A percentile compares a stretch with the other conserved stretches of the same genome.
Evolutionary conservation across 2,888 invertebrate species (phyloP).

Genomic region (Perizoma flavofasciatum): DNA sequence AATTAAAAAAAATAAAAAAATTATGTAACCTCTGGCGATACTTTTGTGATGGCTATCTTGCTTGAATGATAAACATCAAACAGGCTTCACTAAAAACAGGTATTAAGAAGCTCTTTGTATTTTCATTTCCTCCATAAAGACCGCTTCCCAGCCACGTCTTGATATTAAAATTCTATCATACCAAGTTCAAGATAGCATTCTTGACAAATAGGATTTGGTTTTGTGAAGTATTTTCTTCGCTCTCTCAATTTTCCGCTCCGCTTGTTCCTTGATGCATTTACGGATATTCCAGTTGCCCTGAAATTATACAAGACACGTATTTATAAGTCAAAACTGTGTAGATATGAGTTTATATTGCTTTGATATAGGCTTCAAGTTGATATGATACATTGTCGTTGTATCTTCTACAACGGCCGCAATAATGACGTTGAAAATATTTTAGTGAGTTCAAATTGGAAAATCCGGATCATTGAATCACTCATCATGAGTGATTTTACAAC

Average conservation of each 20-base stretch:
- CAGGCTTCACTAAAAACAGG: neutral
- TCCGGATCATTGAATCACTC: neutral
- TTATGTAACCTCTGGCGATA: too few species aligned
- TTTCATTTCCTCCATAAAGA: constrained; percentile 1
- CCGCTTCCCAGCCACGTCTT: constrained; percentile 7
- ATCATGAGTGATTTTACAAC: too few species aligned
- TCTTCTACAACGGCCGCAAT: constrained; percentile 1
- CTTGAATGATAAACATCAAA: too few species aligned
- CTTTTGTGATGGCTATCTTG: too few species aligned
- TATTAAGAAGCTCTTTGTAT: neutral
- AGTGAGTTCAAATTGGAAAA: constrained; percentile 12
- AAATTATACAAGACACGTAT: constrained; percentile 30
- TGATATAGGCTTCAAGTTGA: constrained; percentile 1
- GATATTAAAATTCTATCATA: constrained; percentile 20
- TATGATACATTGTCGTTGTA: neutral
- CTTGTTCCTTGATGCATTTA: constrained; percentile 32
- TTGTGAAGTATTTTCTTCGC: constrained; percentile 20
- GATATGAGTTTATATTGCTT: constrained; percentile 3
- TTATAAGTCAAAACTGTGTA: constrained; percentile 14
- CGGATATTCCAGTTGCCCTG: constrained; percentile 25
- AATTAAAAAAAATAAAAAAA: too few species aligned
- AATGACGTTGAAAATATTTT: constrained; percentile 19
- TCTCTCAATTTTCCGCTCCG: constrained; percentile 36
- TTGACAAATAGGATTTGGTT: constrained; percentile 21
- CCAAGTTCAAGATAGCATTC: constrained; percentile 21